Evolutionary conservation across 92 coral and sea anemone genomes (phyloP), one percentile per base, ranked within the genome.

Genomic region (Paragorgia papillata): DNA sequence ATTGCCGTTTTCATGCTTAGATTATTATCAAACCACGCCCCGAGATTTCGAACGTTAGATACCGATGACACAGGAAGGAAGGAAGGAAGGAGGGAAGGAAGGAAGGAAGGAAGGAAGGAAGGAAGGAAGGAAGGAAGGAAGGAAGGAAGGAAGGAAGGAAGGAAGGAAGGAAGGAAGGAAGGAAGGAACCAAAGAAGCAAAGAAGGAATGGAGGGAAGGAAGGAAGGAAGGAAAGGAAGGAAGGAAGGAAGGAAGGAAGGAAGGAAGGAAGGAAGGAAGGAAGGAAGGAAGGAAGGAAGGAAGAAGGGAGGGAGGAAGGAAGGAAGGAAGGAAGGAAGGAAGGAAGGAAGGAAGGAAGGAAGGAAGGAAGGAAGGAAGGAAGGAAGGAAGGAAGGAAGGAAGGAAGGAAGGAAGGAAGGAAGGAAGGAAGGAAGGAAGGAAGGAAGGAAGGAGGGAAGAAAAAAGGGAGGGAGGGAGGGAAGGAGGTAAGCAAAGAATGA

Each of bases 401-500:
- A 31, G 49, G 34, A 18, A 55, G 53, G 50, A 22, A 74, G 61
- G 29, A 57, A 57, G 35, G 30, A 33, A n/a, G 0, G 68, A 48
- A 60, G 24, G 34, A 35, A 75, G 0, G 15, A 60, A 7, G 12
- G 18, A 5, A 15, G 62, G 21, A 7, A 53, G 43, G 54, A 29
- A 32, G 30, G 58, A 57, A 20, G 22, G 37, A 55, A 49, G 25
- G 24, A 18, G 0, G 65, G 12, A 62, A 25, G 43, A 24, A 62
- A 24, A 24, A 13, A 14, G 44, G 9, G 24, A 19, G 20, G 19
- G 18, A 62, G 14, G 20, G 22, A 62, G 20, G 39, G 29, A 10
- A 14, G 44, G 12, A 62, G 24, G 10, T 1, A 61, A 30, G 53
- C 9, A 15, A 46, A 15, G 53, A 15, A 46, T 6, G 53, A n/a